These are phyloP conservation scores for Eidolon helvum DNA, from an alignment of 2,113 vertebrate genomes.

Conservation along the genomic window DNA sequence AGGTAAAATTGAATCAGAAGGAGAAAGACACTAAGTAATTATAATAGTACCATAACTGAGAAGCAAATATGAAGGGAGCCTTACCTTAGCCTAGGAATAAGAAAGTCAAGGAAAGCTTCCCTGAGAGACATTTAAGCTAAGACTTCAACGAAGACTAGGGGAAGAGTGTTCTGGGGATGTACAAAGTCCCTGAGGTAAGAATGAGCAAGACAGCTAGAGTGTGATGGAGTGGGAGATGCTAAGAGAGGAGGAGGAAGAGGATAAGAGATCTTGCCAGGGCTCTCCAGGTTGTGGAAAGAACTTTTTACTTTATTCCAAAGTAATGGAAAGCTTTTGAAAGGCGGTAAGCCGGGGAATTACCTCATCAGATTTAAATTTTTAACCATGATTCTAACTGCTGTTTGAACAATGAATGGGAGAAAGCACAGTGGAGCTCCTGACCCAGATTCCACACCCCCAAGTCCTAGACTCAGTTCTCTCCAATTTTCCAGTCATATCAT, in stretches of 20 bases:
- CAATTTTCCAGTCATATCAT: neutral
- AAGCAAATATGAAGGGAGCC: neutral
- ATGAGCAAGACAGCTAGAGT: no score
- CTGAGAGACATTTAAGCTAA: neutral
- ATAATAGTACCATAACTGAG: neutral
- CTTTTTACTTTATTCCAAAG: neutral
- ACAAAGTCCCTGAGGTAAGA: neutral
- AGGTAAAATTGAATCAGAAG: neutral
- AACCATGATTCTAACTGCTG: neutral
- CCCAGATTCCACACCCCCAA: neutral
- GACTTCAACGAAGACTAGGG: neutral
- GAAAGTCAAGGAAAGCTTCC: neutral
- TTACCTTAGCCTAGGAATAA: neutral
- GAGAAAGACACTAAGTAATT: neutral
- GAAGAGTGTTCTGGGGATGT: neutral
- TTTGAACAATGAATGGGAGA: neutral
- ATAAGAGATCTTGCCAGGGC: neutral
- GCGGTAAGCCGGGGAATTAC: neutral
- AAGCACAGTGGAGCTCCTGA: neutral
- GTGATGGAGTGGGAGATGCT: no score
- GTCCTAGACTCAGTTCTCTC: neutral
- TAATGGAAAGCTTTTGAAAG: neutral
- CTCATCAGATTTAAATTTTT: constrained; percentile 3
- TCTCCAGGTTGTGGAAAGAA: neutral
- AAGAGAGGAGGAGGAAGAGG: neutral